phyloP scores from a whole-genome alignment of 2,888 invertebrate species.

The Pelosia muscerda region DNA sequence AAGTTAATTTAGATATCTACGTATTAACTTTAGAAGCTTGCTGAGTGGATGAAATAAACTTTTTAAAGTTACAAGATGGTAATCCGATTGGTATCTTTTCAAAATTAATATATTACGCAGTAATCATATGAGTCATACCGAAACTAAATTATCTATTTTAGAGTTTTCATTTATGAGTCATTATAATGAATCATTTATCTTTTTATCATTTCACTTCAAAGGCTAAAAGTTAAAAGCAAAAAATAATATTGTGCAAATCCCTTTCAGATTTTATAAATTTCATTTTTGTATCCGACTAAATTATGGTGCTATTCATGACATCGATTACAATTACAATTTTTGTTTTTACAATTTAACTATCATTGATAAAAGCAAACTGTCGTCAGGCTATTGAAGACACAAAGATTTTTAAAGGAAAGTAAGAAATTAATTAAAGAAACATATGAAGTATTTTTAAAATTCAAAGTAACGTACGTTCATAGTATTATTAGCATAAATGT shows the following conservation, averaged over 20 bases:
- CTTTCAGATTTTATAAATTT: background rate
- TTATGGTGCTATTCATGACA: background rate
- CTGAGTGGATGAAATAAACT: too few relatives aligned
- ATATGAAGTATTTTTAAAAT: too few relatives aligned
- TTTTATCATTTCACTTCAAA: background rate
- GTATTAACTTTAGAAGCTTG: too few relatives aligned
- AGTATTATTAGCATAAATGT: too few relatives aligned
- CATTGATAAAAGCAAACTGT: too few relatives aligned
- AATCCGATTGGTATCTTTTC: background rate
- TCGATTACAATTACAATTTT: too few relatives aligned
- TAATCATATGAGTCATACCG: background rate
- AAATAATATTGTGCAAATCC: background rate
- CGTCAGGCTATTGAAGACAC: too few relatives aligned
- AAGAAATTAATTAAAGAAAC: too few relatives aligned
- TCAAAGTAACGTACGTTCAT: too few relatives aligned
- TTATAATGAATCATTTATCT: background rate
- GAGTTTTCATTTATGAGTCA: background rate
- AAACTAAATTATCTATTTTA: background rate
- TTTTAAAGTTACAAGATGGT: background rate
- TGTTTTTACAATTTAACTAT: background rate
- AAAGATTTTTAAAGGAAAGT: too few relatives aligned
- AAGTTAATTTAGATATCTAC: background rate
- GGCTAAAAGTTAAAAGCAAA: background rate
- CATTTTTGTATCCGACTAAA: background rate
- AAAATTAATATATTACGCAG: background rate